phyloP scores from a whole-genome alignment of 2,888 invertebrate genomes.

The Drosophila niveifrons region DNA sequence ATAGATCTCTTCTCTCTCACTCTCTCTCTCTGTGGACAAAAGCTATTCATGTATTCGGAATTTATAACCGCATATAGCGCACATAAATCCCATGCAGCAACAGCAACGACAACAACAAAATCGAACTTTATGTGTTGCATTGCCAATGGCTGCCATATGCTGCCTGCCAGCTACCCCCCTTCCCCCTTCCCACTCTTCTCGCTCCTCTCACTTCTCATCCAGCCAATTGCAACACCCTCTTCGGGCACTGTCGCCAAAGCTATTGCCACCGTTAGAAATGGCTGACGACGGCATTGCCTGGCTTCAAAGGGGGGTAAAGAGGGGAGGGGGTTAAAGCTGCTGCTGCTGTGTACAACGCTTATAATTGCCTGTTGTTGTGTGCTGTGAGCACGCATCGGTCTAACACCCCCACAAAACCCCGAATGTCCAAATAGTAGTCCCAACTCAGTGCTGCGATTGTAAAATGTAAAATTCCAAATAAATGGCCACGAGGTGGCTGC shows the following conservation, averaged over 20 bases:
- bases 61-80: constrained; percentile 80
- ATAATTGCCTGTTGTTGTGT: constrained; percentile 74
- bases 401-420: constrained; percentile 39
- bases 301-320: neutral
- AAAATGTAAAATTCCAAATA: constrained; percentile 81
- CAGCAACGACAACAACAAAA: constrained; percentile 57
- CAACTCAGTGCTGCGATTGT: constrained; percentile 54
- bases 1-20: constrained; percentile 57
- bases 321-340: neutral
- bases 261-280: constrained; percentile 79
- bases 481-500: constrained; percentile 68
- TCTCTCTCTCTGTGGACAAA: constrained; percentile 42
- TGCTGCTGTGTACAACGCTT: constrained; percentile 63
- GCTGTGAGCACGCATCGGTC: constrained; percentile 65
- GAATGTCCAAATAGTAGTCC: neutral
- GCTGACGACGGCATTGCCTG: constrained; percentile 51
- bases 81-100: constrained; percentile 72
- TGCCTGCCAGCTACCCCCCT: constrained; percentile 30
- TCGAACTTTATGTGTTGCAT: constrained; percentile 81
- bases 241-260: constrained; percentile 79
- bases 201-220: neutral
- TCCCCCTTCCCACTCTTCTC: neutral
- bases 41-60: constrained; percentile 77
- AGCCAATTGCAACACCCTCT: constrained; percentile 28
- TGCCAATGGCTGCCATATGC: constrained; percentile 73